A percentile compares a stretch with the other conserved stretches of the same genome.
phyloP scores from a whole-genome alignment of 2,797 vertebrate species.

The Champsocephalus gunnari region DNA sequence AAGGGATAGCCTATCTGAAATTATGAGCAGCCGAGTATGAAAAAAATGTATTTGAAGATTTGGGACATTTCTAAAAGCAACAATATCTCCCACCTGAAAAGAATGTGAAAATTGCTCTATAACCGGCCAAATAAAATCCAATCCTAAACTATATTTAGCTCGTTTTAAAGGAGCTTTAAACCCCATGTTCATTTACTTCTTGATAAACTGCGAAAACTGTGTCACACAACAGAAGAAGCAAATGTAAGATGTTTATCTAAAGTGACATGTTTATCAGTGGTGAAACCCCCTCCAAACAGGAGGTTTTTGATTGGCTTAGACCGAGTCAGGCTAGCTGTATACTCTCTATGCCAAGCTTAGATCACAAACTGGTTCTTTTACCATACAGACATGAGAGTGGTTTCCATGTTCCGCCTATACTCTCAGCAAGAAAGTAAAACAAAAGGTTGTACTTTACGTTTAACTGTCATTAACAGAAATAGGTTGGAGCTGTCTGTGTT shows the following conservation, averaged over 20 bases:
- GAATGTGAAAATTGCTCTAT: background rate
- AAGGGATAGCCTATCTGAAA: slow-evolving; percentile 2
- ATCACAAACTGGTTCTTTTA: background rate
- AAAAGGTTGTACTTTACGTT: background rate
- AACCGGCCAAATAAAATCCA: background rate
- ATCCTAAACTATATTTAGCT: background rate
- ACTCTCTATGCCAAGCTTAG: background rate
- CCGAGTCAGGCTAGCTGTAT: background rate
- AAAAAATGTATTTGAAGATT: background rate
- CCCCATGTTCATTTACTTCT: too few relatives aligned
- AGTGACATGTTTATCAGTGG: background rate
- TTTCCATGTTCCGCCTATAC: background rate
- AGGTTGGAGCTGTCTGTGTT: background rate
- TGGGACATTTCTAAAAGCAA: background rate
- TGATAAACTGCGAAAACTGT: too few relatives aligned
- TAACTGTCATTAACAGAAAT: background rate
- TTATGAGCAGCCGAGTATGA: too few relatives aligned
- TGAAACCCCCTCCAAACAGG: background rate
- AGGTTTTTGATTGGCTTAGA: background rate
- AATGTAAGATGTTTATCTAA: background rate
- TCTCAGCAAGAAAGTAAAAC: background rate
- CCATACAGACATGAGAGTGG: too few relatives aligned
- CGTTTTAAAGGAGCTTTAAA: background rate
- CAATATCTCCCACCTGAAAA: background rate
- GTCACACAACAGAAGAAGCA: background rate